These are phyloP conservation scores for Rhagonycha lutea DNA, from an alignment of 2,888 invertebrate species.

Conservation along the genomic window DNA sequence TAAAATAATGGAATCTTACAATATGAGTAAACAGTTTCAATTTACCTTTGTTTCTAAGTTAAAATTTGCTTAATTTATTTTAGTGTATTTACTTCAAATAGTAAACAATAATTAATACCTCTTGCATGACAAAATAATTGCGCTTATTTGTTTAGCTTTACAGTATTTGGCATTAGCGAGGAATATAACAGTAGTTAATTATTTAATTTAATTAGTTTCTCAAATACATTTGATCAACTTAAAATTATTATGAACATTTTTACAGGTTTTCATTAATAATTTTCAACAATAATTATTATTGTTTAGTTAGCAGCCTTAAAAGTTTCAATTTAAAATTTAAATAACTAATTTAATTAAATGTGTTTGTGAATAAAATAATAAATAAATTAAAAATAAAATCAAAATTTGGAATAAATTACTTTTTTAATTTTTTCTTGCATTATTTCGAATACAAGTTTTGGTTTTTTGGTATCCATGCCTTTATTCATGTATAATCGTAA, in stretches of 20 bases:
- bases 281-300: background rate
- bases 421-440: background rate
- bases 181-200: background rate
- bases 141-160: background rate
- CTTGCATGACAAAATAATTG: background rate
- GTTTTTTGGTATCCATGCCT: background rate
- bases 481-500: too few relatives aligned
- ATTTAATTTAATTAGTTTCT: background rate
- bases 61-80: background rate
- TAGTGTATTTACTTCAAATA: background rate
- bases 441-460: background rate
- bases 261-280: background rate
- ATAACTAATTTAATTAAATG: background rate
- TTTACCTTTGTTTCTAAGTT: background rate
- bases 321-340: background rate
- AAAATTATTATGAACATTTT: background rate
- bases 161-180: background rate
- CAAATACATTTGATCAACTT: background rate
- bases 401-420: too few relatives aligned
- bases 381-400: background rate
- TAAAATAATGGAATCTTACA: background rate
- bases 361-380: background rate
- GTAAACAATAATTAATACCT: background rate
- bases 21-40: background rate
- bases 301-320: too few relatives aligned